These are phyloP conservation scores for Dermatemys mawii DNA, from an alignment of 2,113 vertebrate genomes.

Conservation along the genomic window DNA sequence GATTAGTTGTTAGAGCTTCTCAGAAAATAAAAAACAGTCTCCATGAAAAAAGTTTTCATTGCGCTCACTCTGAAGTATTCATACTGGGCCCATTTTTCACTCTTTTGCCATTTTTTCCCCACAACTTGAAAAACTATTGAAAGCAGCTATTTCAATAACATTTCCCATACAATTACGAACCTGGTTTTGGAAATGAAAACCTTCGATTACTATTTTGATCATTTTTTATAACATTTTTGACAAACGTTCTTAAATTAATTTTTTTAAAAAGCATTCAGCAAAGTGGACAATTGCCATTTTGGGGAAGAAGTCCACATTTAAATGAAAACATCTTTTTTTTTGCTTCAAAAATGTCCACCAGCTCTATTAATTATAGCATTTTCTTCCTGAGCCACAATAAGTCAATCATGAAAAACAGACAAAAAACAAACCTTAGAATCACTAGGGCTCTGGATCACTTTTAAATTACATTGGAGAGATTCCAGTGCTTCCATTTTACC, in stretches of 20 bases:
- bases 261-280: background rate
- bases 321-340: constrained; percentile 61
- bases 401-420: constrained; percentile 71
- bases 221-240: background rate
- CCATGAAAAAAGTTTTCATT: background rate
- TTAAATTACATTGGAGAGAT: constrained; percentile 70
- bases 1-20: background rate
- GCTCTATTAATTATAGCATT: constrained; percentile 63
- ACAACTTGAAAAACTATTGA: background rate
- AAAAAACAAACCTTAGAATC: constrained; percentile 68
- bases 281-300: constrained; percentile 27
- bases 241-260: background rate
- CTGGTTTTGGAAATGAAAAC: background rate
- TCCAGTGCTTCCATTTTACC: constrained; percentile 75
- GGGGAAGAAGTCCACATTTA: constrained; percentile 36
- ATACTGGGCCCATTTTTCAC: background rate
- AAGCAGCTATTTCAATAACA: background rate
- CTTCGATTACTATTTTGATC: background rate
- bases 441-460: constrained; percentile 56
- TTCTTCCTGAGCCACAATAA: constrained; percentile 60
- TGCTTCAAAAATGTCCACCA: constrained; percentile 51
- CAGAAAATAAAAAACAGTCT: background rate
- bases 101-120: background rate
- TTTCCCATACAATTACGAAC: background rate
- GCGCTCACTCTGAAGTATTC: background rate